Evolutionary conservation across 2,888 invertebrate species (phyloP).

Genomic region (Caenorhabditis parvicauda): DNA sequence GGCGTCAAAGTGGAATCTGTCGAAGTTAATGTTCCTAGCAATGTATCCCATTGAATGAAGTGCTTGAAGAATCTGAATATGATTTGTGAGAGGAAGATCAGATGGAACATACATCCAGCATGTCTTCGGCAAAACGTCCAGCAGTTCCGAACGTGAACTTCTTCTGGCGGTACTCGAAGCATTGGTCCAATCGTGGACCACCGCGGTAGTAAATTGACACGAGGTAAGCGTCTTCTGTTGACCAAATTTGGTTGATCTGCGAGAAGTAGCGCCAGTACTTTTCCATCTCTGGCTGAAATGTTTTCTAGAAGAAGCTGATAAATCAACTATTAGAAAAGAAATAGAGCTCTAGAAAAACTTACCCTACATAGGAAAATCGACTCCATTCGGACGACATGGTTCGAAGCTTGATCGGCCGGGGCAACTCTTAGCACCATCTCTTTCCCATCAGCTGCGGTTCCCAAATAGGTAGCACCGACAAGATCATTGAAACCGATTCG

Average conservation of each 20-base stretch:
- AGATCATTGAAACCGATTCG: slow-evolving; percentile 49
- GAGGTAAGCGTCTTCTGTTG: slow-evolving; percentile 27
- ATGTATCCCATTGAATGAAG: slow-evolving; percentile 16
- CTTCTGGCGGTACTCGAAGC: slow-evolving; percentile 25
- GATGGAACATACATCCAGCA: slow-evolving; percentile 25
- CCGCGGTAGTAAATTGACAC: slow-evolving; percentile 35
- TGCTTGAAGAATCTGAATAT: slow-evolving; percentile 14
- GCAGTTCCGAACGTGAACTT: slow-evolving; percentile 38
- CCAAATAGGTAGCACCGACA: slow-evolving; percentile 47
- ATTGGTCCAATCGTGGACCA: slow-evolving; percentile 42
- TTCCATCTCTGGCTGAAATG: slow-evolving; percentile 20
- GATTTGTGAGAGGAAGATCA: not conserved
- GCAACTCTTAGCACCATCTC: slow-evolving; percentile 47
- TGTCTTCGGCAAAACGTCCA: slow-evolving; percentile 41
- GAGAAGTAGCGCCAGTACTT: slow-evolving; percentile 41
- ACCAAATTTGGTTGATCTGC: slow-evolving; percentile 36
- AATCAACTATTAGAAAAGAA: not conserved
- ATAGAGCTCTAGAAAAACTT: not conserved
- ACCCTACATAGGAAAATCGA: slow-evolving; percentile 43
- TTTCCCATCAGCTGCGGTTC: slow-evolving; percentile 27
- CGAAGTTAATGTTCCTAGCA: slow-evolving; percentile 30
- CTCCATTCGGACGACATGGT: slow-evolving; percentile 32
- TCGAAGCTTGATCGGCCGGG: slow-evolving; percentile 11
- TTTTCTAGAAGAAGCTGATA: not conserved
- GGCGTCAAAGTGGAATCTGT: slow-evolving; percentile 45